Evolutionary conservation across 2,888 invertebrate species (phyloP), one percentile per base, ranked within the genome.

Genomic region (Mimas tiliae): DNA sequence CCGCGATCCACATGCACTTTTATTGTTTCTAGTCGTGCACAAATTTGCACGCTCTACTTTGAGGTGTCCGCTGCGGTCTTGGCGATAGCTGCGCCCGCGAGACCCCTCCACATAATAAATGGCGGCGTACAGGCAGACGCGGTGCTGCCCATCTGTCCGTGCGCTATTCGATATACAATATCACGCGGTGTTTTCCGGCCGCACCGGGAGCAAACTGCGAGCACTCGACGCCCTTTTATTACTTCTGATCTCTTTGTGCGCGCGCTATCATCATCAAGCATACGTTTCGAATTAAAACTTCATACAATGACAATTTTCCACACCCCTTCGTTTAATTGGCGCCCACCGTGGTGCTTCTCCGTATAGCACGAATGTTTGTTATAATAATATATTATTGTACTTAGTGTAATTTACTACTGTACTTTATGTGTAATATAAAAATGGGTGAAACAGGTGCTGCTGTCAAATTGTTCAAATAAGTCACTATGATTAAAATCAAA

Each of bases 31-130:
- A 78, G 79, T 79, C 83, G 83, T 82, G 83, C 87, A 87, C 87
- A 83, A 91, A 91, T 92, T 92, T 90, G 88, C 91, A 90, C 91
- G 92, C 89, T 91, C 82, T 87, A 89, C 91, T 91, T 91, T 91
- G 90, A 89, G 81, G 79, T 82, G 84, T 83, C 89, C 19, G 14
- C 11, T 11, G 42, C 58, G 12, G 19, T 19, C 4, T 16, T 4
- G 11, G 9, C 34, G 34, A 4, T n/a, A 34, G 34, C 16, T n/a
- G 33, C 33, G 38, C 6, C 42, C 38, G 58, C 19, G 19, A 34
- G 34, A n/a, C 34, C 34, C 34, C 53, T 34, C n/a, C n/a, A 33
- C n/a, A 53, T 53, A 53, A 53, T 34, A 53, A 42, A 9, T 7
- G 12, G 1, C 12, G 45, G 1, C 14, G 14, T 38, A 7, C 38